phyloP scores from a whole-genome alignment of 2,888 invertebrate genomes.

The Azorinus chamasolen region DNA sequence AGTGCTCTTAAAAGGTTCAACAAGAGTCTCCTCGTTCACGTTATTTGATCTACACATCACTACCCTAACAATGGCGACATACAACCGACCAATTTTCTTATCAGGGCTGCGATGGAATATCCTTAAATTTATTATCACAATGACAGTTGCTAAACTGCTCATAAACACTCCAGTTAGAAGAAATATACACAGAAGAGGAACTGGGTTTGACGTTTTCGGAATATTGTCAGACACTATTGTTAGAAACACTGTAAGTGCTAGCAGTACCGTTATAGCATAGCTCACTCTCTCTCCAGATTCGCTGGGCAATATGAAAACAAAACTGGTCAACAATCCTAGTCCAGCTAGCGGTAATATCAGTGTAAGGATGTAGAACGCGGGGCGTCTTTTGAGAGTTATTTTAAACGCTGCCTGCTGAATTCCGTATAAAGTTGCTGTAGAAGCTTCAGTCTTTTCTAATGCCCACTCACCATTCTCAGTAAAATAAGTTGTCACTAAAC shows the following conservation, averaged over 20 bases:
- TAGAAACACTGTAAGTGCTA: slow-evolving; percentile 25
- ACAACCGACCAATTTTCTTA: not conserved
- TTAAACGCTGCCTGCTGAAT: not conserved
- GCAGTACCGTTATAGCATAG: slow-evolving; percentile 17
- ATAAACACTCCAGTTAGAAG: not conserved
- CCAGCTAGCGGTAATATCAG: slow-evolving; percentile 10
- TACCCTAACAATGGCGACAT: not conserved
- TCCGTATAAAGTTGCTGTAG: not conserved
- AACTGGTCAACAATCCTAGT: slow-evolving; percentile 1
- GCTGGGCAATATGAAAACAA: slow-evolving; percentile 22
- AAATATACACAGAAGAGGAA: slow-evolving; percentile 8
- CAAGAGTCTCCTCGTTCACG: not conserved
- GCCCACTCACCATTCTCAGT: slow-evolving; percentile 14
- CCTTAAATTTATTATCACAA: slow-evolving; percentile 15
- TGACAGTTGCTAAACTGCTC: not conserved
- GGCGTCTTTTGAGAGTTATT: slow-evolving; percentile 2
- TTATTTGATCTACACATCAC: not conserved
- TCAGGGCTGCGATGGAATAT: slow-evolving; percentile 6
- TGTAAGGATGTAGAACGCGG: slow-evolving; percentile 7
- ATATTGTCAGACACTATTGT: slow-evolving; percentile 15
- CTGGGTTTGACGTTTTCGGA: slow-evolving; percentile 22
- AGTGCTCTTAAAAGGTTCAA: not conserved
- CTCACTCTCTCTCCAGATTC: slow-evolving; percentile 29
- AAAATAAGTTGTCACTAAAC: not conserved
- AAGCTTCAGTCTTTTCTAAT: not conserved